Evolutionary conservation across 2,113 vertebrate genomes (phyloP).

Genomic region (Otolemur garnettii): DNA sequence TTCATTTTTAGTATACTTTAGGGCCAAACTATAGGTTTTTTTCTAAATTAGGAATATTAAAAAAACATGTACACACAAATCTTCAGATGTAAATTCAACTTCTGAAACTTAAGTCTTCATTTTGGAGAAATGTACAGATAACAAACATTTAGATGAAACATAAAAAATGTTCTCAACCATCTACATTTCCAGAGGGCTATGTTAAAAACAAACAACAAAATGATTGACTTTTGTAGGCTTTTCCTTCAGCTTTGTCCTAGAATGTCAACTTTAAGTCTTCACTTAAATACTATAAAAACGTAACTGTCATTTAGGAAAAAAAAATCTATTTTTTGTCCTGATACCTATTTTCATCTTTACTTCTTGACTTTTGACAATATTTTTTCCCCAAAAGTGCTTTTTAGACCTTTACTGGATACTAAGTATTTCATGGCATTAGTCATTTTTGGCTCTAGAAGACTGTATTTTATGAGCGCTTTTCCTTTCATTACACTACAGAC

Average conservation of each 20-base stretch:
- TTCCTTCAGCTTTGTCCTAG: not conserved
- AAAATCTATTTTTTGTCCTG: not conserved
- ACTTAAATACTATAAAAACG: slow-evolving; percentile 15
- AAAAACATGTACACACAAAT: not conserved
- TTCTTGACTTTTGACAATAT: slow-evolving; percentile 1
- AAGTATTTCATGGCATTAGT: slow-evolving; percentile 37
- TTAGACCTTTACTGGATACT: slow-evolving; percentile 42
- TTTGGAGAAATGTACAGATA: slow-evolving; percentile 31
- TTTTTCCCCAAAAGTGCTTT: not conserved
- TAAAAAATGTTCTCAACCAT: slow-evolving; percentile 39
- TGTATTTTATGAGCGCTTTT: not conserved
- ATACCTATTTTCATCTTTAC: slow-evolving; percentile 29
- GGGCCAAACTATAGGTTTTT: not conserved
- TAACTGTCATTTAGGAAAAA: not conserved
- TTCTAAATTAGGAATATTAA: slow-evolving; percentile 58
- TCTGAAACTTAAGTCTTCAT: slow-evolving; percentile 48
- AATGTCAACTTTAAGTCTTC: not conserved
- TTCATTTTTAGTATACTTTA: slow-evolving; percentile 63
- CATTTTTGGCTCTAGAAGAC: slow-evolving; percentile 17
- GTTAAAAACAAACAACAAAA: slow-evolving; percentile 50
- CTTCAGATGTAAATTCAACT: slow-evolving; percentile 6
- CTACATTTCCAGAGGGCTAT: slow-evolving; percentile 1
- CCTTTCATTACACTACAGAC: not conserved
- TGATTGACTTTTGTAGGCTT: slow-evolving; percentile 22
- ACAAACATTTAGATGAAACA: slow-evolving; percentile 29